phyloP scores from a whole-genome alignment of 2,888 invertebrate species.

The Odontocerum albicorne region DNA sequence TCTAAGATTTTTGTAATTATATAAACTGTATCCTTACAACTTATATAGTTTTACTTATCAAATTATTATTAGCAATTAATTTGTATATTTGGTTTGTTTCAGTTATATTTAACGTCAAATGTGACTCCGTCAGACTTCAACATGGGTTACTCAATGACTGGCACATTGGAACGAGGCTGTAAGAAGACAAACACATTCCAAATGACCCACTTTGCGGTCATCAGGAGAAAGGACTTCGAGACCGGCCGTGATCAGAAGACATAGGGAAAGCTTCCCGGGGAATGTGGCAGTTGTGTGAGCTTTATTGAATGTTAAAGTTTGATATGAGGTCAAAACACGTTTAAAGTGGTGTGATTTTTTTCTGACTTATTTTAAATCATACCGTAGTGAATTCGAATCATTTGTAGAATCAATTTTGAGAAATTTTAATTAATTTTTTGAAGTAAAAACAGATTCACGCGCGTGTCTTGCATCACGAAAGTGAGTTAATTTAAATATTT shows the following conservation, averaged over 20 bases:
- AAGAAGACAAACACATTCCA: slow-evolving; percentile 77
- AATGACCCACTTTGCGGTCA: slow-evolving; percentile 86
- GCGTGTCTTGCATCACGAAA: too few species aligned
- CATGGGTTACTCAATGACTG: slow-evolving; percentile 89
- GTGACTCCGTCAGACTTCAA: slow-evolving; percentile 85
- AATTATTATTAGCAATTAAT: too few species aligned
- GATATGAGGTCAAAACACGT: background rate
- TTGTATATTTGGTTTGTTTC: too few species aligned
- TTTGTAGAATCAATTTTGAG: too few species aligned
- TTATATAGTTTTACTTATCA: too few species aligned
- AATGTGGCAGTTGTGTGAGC: slow-evolving; percentile 35
- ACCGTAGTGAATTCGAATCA: too few species aligned
- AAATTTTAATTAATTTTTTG: too few species aligned
- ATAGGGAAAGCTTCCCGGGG: slow-evolving; percentile 36
- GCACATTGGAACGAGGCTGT: slow-evolving; percentile 78
- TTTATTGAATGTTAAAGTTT: slow-evolving; percentile 27
- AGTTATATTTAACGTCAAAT: slow-evolving; percentile 80
- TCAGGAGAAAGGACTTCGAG: slow-evolving; percentile 76
- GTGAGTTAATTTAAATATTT: too few species aligned
- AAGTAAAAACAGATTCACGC: too few species aligned
- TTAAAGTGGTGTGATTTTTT: background rate
- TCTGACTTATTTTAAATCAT: too few species aligned
- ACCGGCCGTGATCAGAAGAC: slow-evolving; percentile 44
- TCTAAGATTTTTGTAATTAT: too few species aligned
- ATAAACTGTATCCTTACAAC: too few species aligned